Evolutionary conservation across 2,113 vertebrate species (phyloP).

Genomic region (Boulengeromyrus knoepffleri): DNA sequence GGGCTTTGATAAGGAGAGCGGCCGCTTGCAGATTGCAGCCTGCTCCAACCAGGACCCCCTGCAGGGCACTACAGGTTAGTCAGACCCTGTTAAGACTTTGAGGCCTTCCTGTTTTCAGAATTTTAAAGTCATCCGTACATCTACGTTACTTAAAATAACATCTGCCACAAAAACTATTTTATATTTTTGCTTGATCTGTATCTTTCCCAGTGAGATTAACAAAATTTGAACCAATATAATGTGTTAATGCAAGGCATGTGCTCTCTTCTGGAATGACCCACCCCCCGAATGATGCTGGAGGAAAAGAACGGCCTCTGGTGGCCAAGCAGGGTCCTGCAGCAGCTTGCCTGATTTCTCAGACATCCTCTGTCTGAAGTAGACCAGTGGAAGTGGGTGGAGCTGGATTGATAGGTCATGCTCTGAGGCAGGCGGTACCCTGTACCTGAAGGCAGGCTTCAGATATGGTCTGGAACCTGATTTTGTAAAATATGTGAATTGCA

Average conservation of each 20-base stretch:
- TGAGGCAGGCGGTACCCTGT: background rate
- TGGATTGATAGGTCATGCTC: background rate
- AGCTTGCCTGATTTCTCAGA: background rate
- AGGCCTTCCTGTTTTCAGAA: background rate
- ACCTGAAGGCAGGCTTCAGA: background rate
- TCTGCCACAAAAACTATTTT: background rate
- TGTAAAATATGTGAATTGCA: background rate
- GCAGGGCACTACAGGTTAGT: slow-evolving; percentile 87
- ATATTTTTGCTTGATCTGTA: background rate
- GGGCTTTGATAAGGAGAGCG: slow-evolving; percentile 77
- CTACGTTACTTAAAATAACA: background rate
- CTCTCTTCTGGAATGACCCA: background rate
- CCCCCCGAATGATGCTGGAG: background rate
- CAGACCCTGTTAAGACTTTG: background rate
- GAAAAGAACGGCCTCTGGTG: background rate
- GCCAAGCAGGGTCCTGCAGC: background rate
- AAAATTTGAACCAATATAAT: background rate
- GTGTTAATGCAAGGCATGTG: background rate
- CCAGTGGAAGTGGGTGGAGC: background rate
- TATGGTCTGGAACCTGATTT: background rate
- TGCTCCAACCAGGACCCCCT: slow-evolving; percentile 92
- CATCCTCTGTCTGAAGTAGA: background rate
- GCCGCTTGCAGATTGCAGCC: slow-evolving; percentile 70
- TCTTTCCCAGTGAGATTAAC: background rate
- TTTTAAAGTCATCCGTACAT: background rate